Conservation (phyloP, 2,797 vertebrate genomes). For the Cryptoblepharus egeriae region DNA sequence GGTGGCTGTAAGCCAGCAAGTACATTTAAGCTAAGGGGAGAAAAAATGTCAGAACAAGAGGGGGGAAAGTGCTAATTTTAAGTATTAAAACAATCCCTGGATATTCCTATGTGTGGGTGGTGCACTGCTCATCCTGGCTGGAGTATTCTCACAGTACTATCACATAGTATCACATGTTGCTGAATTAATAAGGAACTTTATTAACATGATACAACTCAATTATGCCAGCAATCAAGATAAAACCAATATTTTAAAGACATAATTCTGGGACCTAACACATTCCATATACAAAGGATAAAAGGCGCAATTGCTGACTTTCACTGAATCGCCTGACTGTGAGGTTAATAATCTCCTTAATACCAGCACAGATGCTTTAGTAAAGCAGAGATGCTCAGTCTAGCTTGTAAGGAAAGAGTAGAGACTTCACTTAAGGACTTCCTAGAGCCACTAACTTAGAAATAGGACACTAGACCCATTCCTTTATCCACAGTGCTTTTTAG, state of each 20-base stretch:
- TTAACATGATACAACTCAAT: constrained; percentile 10
- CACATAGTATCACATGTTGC: neutral
- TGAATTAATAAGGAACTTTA: constrained; percentile 10
- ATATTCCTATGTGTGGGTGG: neutral
- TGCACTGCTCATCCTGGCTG: neutral
- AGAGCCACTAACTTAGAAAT: neutral
- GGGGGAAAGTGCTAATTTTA: neutral
- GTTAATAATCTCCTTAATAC: constrained; percentile 27
- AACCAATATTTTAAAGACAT: neutral
- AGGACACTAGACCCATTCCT: neutral
- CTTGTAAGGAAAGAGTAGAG: neutral
- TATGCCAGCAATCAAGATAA: constrained; percentile 1
- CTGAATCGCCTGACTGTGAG: neutral
- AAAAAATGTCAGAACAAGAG: neutral
- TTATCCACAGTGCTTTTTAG: neutral
- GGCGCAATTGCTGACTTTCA: neutral
- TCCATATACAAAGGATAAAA: constrained; percentile 1
- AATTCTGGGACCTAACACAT: constrained; percentile 16
- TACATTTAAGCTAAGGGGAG: neutral
- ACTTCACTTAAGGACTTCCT: neutral
- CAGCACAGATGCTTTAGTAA: neutral
- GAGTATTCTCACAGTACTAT: neutral
- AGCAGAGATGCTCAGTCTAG: neutral
- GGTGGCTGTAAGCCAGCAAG: constrained; percentile 8
- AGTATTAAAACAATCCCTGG: constrained; percentile 6